These are phyloP conservation scores for Leptocoma aspasia DNA, from an alignment of 2,113 vertebrate genomes.

Conservation along the genomic window DNA sequence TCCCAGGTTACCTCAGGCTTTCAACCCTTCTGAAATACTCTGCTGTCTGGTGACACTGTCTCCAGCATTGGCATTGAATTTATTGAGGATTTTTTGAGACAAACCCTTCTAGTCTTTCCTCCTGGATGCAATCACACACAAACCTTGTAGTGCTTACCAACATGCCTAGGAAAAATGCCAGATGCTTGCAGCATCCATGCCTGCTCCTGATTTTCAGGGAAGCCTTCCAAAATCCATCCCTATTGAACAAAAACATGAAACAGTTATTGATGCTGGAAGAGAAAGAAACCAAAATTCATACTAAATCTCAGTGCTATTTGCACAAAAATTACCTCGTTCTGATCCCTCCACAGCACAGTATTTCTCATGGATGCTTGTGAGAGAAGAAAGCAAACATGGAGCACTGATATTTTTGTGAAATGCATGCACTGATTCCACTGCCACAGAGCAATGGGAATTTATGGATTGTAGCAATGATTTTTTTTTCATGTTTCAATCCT, in stretches of 20 bases:
- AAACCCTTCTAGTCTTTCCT: neutral
- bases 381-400: neutral
- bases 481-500: neutral
- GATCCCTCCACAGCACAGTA: neutral
- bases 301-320: neutral
- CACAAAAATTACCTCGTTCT: neutral
- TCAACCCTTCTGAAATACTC: neutral
- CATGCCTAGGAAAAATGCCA: conserved; percentile 83
- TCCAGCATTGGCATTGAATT: neutral
- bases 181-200: conserved; percentile 80
- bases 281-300: neutral
- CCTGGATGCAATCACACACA: neutral
- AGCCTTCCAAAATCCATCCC: conserved; percentile 91
- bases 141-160: conserved; percentile 74
- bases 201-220: conserved; percentile 83
- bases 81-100: neutral
- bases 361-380: neutral
- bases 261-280: neutral
- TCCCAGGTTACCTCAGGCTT: neutral
- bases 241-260: conserved; percentile 60
- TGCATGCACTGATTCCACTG: neutral
- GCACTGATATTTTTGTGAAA: neutral
- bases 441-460: neutral
- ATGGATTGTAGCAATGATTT: neutral
- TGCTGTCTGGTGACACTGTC: neutral